Conservation (phyloP, 2,113 vertebrate genomes). For the Monarcha castaneiventris region DNA sequence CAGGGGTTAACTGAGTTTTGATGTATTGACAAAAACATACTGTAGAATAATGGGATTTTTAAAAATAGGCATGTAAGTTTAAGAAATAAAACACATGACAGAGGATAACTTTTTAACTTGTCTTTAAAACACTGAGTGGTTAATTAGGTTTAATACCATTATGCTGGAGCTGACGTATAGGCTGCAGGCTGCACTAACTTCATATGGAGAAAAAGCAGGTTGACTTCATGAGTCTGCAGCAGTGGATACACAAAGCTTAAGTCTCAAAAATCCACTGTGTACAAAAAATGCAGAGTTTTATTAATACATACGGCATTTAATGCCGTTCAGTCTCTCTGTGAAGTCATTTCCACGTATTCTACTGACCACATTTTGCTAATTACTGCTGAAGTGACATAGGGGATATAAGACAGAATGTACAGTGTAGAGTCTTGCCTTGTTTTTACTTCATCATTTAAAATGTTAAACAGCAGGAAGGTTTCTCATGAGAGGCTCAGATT, state of each 20-base stretch:
- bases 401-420: neutral
- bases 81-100: neutral
- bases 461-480: neutral
- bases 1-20: neutral
- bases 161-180: neutral
- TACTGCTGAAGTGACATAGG: neutral
- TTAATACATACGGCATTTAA: neutral
- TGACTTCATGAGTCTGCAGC: neutral
- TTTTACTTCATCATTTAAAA: neutral
- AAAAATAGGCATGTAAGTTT: neutral
- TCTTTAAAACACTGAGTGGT: neutral
- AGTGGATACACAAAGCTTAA: neutral
- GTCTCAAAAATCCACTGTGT: neutral
- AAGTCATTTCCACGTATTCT: neutral
- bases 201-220: neutral
- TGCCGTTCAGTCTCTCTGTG: neutral
- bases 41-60: neutral
- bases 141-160: neutral
- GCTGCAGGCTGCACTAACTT: neutral
- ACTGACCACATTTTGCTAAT: neutral
- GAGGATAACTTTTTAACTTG: neutral
- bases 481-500: slow-evolving; percentile 18
- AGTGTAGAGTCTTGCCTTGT: neutral
- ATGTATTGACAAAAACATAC: neutral
- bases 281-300: neutral